These are phyloP conservation scores for Sus scrofa DNA, from an alignment of 2,113 vertebrate genomes.

Conservation along the genomic window DNA sequence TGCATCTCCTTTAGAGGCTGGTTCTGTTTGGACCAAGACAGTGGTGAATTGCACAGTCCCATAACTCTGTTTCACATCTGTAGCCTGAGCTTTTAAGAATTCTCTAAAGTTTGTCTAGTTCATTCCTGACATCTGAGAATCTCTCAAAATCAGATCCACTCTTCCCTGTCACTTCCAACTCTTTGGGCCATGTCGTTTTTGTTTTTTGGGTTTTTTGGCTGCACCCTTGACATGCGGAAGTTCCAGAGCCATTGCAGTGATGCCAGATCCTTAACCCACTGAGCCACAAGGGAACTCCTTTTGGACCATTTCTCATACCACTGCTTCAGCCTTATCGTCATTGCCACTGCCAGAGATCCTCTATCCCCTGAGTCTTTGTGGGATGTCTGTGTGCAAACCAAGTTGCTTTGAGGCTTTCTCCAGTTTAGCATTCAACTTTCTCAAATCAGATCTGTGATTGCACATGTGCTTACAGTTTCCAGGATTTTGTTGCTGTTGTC, in stretches of 20 bases:
- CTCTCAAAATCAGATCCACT: neutral
- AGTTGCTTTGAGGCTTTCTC: neutral
- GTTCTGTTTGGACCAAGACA: neutral
- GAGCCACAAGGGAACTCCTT: too few relatives aligned
- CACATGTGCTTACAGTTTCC: neutral
- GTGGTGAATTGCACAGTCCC: neutral
- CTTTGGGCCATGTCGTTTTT: neutral
- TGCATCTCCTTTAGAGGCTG: neutral
- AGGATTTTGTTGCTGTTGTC: neutral
- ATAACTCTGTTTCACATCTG: neutral
- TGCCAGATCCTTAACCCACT: too few relatives aligned
- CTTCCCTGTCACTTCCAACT: neutral
- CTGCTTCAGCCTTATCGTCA: rapidly evolving
- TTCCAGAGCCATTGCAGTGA: too few relatives aligned
- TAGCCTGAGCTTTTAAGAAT: neutral
- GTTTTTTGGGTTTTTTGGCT: too few relatives aligned
- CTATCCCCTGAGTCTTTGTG: neutral
- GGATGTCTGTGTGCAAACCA: neutral
- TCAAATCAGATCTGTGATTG: neutral
- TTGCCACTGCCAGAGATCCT: neutral
- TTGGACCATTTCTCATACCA: neutral
- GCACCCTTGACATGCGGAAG: too few relatives aligned
- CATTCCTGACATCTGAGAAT: neutral
- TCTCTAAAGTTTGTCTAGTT: neutral
- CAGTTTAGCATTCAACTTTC: neutral